Evolutionary conservation across 2,113 vertebrate genomes (phyloP), one percentile per base, ranked within the genome.

Genomic region (Cinclus cinclus): DNA sequence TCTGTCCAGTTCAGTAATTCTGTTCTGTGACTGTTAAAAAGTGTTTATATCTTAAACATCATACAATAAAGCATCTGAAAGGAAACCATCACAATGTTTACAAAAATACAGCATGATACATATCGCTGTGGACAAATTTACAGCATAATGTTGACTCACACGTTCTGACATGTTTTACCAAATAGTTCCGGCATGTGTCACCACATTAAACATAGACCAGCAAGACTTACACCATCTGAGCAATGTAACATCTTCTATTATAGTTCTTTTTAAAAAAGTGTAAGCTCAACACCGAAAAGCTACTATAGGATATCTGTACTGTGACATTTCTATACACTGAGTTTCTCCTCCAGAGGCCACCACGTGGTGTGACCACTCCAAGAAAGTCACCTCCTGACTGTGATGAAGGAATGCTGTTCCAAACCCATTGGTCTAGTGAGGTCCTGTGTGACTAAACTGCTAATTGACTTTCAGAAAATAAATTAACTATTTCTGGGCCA

Each of bases 161-260:
- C 47, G 6, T 92, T 97, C 96, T 93, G 96, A 98, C 96, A 95
- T 92, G 89, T 98, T 97, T 96, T 97, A 97, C 95, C 96, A 97
- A 96, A 93, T 91, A 94, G 92, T 94, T 97, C 73, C 95, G 96
- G 94, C 90, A 96, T 96, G 91, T 96, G 94, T 97, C 50, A 83
- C 96, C 94, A 97, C 96, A 97, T 94, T 96, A 96, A 97, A 97
- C 94, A 95, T 41, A 97, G 70, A 97, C 95, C 96, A 96, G 96
- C 94, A 95, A 97, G 95, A 95, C 91, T 95, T 83, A 95, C 89
- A 95, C 95, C 90, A 83, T 96, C 96, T 95, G 95, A 95, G 96
- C 93, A 97, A 97, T 97, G 91, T 94, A 90, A 91, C 90, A 95
- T 94, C 93, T 94, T 92, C 96, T 92, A 93, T 94, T 93, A 97